phyloP scores from a whole-genome alignment of 2,888 invertebrate species.

The Arrhopalites spinosus region DNA sequence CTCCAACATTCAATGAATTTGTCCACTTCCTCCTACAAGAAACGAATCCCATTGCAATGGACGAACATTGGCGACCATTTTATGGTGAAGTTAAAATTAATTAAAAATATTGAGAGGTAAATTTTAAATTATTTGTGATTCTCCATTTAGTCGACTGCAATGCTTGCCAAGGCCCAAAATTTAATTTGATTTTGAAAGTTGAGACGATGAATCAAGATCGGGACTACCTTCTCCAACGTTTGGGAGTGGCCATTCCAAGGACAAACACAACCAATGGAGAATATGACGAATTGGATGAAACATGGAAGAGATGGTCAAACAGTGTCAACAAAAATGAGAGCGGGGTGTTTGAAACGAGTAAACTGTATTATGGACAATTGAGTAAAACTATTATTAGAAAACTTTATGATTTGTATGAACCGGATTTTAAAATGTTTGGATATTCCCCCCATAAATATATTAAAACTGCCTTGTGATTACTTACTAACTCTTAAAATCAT shows the following conservation, averaged over 20 bases:
- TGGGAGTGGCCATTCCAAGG: slow-evolving; percentile 21
- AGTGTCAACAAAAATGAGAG: neutral
- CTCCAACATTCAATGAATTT: slow-evolving; percentile 51
- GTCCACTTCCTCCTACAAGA: slow-evolving; percentile 42
- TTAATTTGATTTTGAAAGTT: slow-evolving; percentile 52
- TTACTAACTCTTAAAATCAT: too few species aligned
- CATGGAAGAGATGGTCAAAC: slow-evolving; percentile 50
- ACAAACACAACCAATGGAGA: slow-evolving; percentile 2
- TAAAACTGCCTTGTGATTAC: slow-evolving; percentile 15
- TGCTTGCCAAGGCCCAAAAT: slow-evolving; percentile 47
- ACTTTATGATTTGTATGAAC: slow-evolving; percentile 46
- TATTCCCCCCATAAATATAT: slow-evolving; percentile 45
- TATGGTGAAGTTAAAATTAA: too few species aligned
- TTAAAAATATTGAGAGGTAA: too few species aligned
- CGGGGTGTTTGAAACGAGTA: slow-evolving; percentile 11
- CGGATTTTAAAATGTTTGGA: slow-evolving; percentile 47
- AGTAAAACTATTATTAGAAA: slow-evolving; percentile 31
- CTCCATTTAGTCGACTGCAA: slow-evolving; percentile 50
- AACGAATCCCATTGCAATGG: slow-evolving; percentile 40
- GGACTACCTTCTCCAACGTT: slow-evolving; percentile 39
- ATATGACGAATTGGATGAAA: slow-evolving; percentile 40
- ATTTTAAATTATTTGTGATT: too few species aligned
- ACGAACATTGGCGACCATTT: slow-evolving; percentile 54
- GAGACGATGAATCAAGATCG: slow-evolving; percentile 49
- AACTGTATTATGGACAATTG: slow-evolving; percentile 46